Percentiles rank a stretch among this genome's conserved stretches.
phyloP scores from a whole-genome alignment of 2,888 invertebrate genomes.

The Drosophila longiperda region DNA sequence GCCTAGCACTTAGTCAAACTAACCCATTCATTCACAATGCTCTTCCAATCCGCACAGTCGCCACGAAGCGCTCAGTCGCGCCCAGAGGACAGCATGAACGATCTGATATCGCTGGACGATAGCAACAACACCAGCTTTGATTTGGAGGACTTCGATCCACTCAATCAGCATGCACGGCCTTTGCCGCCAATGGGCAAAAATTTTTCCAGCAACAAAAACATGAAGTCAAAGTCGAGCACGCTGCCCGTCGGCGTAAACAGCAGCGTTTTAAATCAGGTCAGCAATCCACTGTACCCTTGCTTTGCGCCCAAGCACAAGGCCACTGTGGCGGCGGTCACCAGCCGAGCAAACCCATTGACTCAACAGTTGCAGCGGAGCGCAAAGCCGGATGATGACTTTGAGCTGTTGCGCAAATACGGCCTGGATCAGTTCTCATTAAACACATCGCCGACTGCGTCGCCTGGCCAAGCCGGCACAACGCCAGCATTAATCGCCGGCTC shows the following conservation, averaged over 20 bases:
- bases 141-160: slow-evolving; percentile 89
- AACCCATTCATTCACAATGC: slow-evolving; percentile 14
- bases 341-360: slow-evolving; percentile 62
- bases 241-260: slow-evolving; percentile 74
- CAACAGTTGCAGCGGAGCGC: slow-evolving; percentile 62
- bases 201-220: slow-evolving; percentile 28
- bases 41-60: slow-evolving; percentile 55
- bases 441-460: slow-evolving; percentile 53
- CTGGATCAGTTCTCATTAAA: slow-evolving; percentile 84
- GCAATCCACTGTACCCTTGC: slow-evolving; percentile 86
- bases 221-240: slow-evolving; percentile 78
- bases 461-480: slow-evolving; percentile 21
- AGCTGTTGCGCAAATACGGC: slow-evolving; percentile 84
- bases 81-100: slow-evolving; percentile 86
- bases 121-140: slow-evolving; percentile 87
- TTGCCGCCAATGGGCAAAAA: slow-evolving; percentile 69
- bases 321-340: slow-evolving; percentile 59
- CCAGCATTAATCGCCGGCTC: slow-evolving; percentile 54
- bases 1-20: slow-evolving; percentile 8
- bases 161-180: slow-evolving; percentile 86
- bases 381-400: slow-evolving; percentile 84
- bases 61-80: slow-evolving; percentile 62
- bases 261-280: slow-evolving; percentile 51
- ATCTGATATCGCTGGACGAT: slow-evolving; percentile 89
- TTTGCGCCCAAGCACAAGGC: slow-evolving; percentile 85